Evolutionary conservation across 2,797 vertebrate genomes (phyloP).

Genomic region (Emydoidea blandingii): DNA sequence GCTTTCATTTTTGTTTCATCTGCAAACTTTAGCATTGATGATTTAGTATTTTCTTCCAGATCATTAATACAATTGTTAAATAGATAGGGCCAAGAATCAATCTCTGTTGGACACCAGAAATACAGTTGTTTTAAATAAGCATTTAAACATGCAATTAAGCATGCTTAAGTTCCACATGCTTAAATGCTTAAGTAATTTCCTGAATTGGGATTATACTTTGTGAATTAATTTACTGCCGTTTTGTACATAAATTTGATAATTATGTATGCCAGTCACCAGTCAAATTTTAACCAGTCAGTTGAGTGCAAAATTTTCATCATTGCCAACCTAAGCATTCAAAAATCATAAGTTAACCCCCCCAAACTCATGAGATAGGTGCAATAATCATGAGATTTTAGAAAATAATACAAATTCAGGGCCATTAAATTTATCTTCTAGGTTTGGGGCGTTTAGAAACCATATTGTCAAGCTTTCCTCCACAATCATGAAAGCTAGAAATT

Average conservation of each 20-base stretch:
- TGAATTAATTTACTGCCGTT: neutral
- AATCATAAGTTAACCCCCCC: accelerated
- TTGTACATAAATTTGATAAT: neutral
- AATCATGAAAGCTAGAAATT: neutral
- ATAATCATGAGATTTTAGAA: neutral
- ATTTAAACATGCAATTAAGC: neutral
- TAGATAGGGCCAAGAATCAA: neutral
- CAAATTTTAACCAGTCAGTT: neutral
- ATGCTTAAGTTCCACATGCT: neutral
- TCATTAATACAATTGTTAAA: neutral
- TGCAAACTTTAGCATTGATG: neutral
- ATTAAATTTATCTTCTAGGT: neutral
- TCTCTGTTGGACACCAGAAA: neutral
- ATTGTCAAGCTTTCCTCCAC: neutral
- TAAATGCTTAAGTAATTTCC: neutral
- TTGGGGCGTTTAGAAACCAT: neutral
- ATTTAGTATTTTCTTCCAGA: neutral
- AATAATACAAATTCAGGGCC: neutral
- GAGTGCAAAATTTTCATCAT: neutral
- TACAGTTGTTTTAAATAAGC: neutral
- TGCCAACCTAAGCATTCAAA: neutral
- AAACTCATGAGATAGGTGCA: neutral
- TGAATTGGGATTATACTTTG: neutral
- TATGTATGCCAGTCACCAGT: neutral
- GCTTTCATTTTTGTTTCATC: neutral